These are phyloP conservation scores for Caerostris extrusa DNA, from an alignment of 1,140 invertebrate species.

Conservation along the genomic window DNA sequence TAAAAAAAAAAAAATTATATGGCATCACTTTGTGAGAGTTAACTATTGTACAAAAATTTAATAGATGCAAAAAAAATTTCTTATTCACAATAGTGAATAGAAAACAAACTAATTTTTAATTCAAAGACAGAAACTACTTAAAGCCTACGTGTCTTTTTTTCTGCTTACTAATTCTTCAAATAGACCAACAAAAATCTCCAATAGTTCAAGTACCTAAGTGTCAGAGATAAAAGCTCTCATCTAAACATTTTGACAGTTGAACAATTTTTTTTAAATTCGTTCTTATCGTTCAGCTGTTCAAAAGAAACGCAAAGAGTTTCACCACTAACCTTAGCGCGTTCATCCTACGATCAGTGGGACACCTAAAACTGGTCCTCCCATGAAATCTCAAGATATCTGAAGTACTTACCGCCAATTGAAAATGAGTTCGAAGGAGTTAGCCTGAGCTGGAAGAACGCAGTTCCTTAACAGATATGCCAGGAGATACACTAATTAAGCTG, in stretches of 20 bases:
- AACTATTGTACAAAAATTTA: no score
- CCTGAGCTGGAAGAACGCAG: slow-evolving; percentile 10
- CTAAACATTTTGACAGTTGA: slow-evolving; percentile 3
- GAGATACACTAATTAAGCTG: slow-evolving; percentile 14
- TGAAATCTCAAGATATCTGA: slow-evolving; percentile 43
- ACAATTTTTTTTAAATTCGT: neutral
- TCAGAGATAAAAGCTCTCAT: slow-evolving; percentile 15
- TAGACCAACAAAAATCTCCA: neutral
- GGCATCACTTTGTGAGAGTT: no score
- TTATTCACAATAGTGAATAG: no score
- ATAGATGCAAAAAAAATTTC: no score
- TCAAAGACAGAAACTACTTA: neutral
- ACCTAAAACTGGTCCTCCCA: neutral
- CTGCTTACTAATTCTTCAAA: neutral
- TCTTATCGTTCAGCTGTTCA: slow-evolving; percentile 1
- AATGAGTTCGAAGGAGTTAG: neutral
- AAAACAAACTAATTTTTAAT: neutral
- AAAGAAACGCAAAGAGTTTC: neutral
- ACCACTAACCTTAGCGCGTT: neutral
- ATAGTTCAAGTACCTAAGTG: neutral
- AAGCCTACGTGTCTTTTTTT: neutral
- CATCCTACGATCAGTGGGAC: neutral
- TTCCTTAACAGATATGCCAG: slow-evolving; percentile 2
- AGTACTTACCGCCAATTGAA: slow-evolving; percentile 28
- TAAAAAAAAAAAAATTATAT: no score